These are phyloP conservation scores for Uria lomvia DNA, from an alignment of 2,113 vertebrate genomes.

Conservation along the genomic window DNA sequence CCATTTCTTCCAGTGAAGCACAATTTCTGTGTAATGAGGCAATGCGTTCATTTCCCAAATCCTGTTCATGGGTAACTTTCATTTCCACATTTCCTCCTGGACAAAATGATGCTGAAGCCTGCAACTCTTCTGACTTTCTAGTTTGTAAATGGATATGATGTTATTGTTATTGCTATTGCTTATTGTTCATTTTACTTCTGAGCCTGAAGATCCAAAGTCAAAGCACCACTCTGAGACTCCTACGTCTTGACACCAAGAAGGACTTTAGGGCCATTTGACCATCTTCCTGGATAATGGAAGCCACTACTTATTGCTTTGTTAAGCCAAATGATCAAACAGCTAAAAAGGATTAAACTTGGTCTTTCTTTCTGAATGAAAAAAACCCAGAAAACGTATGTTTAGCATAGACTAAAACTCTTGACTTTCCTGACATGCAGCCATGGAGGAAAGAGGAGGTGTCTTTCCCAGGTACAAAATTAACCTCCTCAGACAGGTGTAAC, in stretches of 20 bases:
- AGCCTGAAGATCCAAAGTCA: neutral
- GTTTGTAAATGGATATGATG: neutral
- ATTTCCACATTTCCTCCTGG: neutral
- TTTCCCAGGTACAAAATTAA: neutral
- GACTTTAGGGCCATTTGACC: neutral
- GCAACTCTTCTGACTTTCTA: neutral
- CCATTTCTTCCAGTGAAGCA: neutral
- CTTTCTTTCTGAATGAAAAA: neutral
- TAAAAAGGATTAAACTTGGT: neutral
- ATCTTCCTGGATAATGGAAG: neutral
- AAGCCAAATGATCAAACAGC: neutral
- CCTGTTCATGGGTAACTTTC: neutral
- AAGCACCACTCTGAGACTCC: neutral
- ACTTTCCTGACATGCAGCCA: neutral
- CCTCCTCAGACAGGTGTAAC: neutral
- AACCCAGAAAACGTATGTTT: neutral
- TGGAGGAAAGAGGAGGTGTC: neutral
- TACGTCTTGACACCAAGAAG: neutral
- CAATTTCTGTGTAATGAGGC: neutral
- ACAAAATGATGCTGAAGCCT: neutral
- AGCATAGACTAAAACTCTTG: neutral
- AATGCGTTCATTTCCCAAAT: neutral
- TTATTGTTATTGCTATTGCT: neutral
- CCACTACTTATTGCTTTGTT: neutral
- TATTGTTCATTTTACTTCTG: neutral